phyloP scores from a whole-genome alignment of 2,888 invertebrate species.

The Erynnis tages region DNA sequence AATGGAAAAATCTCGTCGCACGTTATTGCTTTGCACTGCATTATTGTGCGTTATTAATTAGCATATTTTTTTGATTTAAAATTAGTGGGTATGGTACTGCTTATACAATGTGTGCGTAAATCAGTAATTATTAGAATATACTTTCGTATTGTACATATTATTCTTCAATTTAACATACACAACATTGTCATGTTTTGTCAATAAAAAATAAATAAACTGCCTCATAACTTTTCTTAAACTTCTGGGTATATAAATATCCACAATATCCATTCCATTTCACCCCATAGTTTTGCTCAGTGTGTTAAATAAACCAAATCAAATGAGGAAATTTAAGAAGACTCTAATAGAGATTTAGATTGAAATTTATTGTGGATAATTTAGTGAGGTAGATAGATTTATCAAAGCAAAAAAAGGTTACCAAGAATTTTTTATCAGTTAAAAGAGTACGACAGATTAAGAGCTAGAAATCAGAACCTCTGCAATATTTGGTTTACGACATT shows the following conservation, averaged over 20 bases:
- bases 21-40: conserved; percentile 15
- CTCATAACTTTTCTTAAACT: conserved; percentile 6
- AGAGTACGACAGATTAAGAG: no score
- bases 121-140: conserved; percentile 22
- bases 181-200: conserved; percentile 24
- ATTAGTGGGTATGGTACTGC: conserved; percentile 6
- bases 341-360: no score
- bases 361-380: no score
- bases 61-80: conserved; percentile 2
- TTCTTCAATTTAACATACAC: conserved; percentile 15
- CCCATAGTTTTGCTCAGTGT: no score
- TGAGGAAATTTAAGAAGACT: no score
- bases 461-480: no score
- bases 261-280: no score
- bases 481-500: no score
- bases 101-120: conserved; percentile 21
- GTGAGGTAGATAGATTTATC: no score
- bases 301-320: no score
- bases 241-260: conserved; percentile 24
- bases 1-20: conserved; percentile 17
- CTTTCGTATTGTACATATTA: conserved; percentile 26
- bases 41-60: conserved; percentile 17
- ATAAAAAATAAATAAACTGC: conserved; percentile 21
- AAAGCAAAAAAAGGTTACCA: no score
- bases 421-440: no score